Percentiles rank a stretch among this genome's conserved stretches.
These are phyloP conservation scores for Actinopyga echinites DNA, from an alignment of 53 echinoderm and acorn worm genomes.

Conservation along the genomic window DNA sequence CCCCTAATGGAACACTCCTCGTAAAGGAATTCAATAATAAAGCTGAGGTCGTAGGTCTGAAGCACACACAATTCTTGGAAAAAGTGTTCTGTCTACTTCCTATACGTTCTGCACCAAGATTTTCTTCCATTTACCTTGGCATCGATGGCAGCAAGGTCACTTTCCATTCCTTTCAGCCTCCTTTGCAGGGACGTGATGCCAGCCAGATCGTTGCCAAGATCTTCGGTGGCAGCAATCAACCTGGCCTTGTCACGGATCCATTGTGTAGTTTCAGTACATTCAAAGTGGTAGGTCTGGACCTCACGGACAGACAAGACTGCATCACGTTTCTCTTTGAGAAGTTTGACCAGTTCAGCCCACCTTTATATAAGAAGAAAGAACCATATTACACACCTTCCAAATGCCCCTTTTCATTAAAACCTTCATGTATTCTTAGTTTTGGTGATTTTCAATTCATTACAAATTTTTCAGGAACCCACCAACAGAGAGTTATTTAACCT, in stretches of 20 bases:
- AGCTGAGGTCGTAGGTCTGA: no score
- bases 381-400: no score
- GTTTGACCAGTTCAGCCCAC: slow-evolving; percentile 79
- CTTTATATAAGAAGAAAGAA: slow-evolving; percentile 15
- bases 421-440: no score
- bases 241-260: slow-evolving; percentile 98
- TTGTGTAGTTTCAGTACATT: slow-evolving; percentile 94
- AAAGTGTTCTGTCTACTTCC: no score
- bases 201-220: slow-evolving; percentile 92
- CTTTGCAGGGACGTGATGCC: slow-evolving; percentile 97
- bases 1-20: no score
- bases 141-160: slow-evolving; percentile 93
- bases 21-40: no score
- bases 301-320: slow-evolving; percentile 78
- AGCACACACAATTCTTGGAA: no score
- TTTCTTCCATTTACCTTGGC: slow-evolving; percentile 76
- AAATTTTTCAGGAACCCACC: no score
- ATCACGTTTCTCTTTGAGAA: slow-evolving; percentile 85
- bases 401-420: no score
- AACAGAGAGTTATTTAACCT: no score
- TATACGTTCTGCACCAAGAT: no score
- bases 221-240: slow-evolving; percentile 86
- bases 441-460: no score
- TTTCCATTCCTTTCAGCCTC: slow-evolving; percentile 97
- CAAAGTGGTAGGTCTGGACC: slow-evolving; percentile 96